Evolutionary conservation across 2,888 invertebrate genomes (phyloP), one percentile per base, ranked within the genome.

Genomic region (Troides aeacus): DNA sequence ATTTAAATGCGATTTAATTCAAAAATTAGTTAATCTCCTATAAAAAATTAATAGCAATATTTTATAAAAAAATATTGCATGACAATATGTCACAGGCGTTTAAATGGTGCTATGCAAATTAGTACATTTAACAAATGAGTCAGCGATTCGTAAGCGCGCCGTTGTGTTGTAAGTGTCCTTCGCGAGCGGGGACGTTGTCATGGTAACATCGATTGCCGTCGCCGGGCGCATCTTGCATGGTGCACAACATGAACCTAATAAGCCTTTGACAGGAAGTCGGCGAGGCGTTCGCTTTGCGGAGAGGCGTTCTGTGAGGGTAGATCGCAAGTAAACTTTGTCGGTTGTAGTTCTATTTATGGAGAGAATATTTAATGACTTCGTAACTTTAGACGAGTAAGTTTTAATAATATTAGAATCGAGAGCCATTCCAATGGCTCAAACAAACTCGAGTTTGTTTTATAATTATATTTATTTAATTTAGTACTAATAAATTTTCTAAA

Each of bases 171-270:
- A 77, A 76, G 74, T 63, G 73, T 70, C 72, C 72, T 75, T 76
- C 73, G 74, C 71, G 76, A 79, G 76, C 76, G 76, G 80, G 76
- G 76, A 74, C 83, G 90, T 90, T 81, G 79, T 84, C 84, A 88
- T 88, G 84, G 86, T 75, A 78, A 90, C 87, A 90, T 90, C 90
- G 90, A 90, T 90, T 89, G 84, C 77, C 79, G 79, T 72, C 76
- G 81, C 76, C 81, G 75, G 80, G 84, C 86, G 89, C 90, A 89
- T 90, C 88, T 86, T 88, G 88, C 89, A 88, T 76, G 76, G 81
- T 85, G 85, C 87, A 86, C 83, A 83, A 85, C 79, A 77, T 78
- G 73, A 75, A 83, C 81, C 81, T 84, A 85, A 85, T 86, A 84
- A 84, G 79, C 78, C 76, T 80, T 77, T 77, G 77, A 74, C 71